These are phyloP conservation scores for Myotis vivesi DNA, from an alignment of 2,797 vertebrate species.

Conservation along the genomic window DNA sequence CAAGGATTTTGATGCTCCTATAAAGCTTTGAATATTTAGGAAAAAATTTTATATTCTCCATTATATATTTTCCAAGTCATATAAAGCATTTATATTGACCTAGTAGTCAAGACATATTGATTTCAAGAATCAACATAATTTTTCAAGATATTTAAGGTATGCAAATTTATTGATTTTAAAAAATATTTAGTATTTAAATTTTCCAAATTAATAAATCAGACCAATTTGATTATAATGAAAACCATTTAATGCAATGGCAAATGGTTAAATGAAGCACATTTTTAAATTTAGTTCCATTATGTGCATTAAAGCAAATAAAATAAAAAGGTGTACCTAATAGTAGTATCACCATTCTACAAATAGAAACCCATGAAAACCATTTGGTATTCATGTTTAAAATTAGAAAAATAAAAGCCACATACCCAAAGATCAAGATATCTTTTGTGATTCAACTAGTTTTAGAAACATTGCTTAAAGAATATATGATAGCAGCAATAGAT, in stretches of 20 bases:
- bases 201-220: conserved; percentile 11
- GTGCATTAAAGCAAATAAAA: not conserved
- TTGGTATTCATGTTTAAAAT: not conserved
- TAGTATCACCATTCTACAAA: not conserved
- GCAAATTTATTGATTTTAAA: not conserved
- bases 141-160: not conserved
- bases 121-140: not conserved
- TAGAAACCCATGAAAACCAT: not conserved
- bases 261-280: not conserved
- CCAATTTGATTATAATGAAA: not conserved
- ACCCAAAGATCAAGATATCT: not conserved
- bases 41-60: not conserved
- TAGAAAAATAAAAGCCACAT: not conserved
- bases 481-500: not conserved
- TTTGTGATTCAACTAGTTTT: not conserved
- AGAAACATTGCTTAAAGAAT: not conserved
- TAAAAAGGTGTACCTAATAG: not conserved
- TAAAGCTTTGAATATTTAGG: not conserved
- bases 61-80: not conserved
- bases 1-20: not conserved
- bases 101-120: not conserved
- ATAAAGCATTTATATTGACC: not conserved
- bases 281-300: not conserved
- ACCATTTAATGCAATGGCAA: not conserved
- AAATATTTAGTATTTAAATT: not conserved